Evolutionary conservation across 1,140 invertebrate species (phyloP).

Genomic region (Conus ventricosus): DNA sequence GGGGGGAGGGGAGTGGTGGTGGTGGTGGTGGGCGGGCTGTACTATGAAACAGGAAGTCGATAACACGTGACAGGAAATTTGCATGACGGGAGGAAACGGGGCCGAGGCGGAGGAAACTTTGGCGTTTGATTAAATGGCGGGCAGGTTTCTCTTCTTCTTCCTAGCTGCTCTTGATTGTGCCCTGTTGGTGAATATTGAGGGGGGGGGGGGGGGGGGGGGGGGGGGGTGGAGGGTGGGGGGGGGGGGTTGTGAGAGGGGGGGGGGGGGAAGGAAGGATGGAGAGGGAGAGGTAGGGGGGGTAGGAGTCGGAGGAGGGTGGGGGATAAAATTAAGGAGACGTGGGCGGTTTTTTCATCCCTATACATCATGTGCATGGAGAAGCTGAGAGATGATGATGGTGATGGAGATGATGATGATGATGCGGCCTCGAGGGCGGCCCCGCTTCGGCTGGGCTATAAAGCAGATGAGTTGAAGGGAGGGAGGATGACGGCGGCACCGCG

Average conservation of each 20-base stretch:
- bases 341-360: too few relatives aligned
- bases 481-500: too few relatives aligned
- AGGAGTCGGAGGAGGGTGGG: too few relatives aligned
- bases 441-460: too few relatives aligned
- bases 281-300: background rate
- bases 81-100: conserved; percentile 10
- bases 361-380: background rate
- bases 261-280: background rate
- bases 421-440: too few relatives aligned
- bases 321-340: too few relatives aligned
- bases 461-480: too few relatives aligned
- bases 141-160: background rate
- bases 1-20: background rate
- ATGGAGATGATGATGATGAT: background rate
- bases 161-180: background rate
- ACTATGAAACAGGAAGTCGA: conserved; percentile 22
- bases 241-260: background rate
- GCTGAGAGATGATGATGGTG: background rate
- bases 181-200: background rate
- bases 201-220: background rate
- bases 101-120: too few relatives aligned
- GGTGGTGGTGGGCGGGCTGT: background rate
- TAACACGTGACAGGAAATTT: conserved; percentile 23
- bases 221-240: background rate
- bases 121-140: background rate